These are phyloP conservation scores for Phyllotreta cruciferae DNA, from an alignment of 2,888 invertebrate species.

Conservation along the genomic window DNA sequence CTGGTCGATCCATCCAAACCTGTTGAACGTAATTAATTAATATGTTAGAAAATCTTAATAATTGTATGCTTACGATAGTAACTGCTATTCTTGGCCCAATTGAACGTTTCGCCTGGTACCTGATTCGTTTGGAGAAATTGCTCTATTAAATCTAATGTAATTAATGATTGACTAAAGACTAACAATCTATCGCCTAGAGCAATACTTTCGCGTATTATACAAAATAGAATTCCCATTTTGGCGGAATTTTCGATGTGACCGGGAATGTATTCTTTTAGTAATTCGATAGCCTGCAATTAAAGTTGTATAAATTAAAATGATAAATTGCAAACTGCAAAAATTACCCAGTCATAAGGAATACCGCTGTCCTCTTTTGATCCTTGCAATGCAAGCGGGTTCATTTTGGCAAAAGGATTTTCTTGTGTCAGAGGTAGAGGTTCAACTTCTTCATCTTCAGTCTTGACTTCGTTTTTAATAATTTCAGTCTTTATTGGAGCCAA, in stretches of 20 bases:
- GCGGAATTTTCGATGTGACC: conserved; percentile 92
- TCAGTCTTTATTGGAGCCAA: conserved; percentile 57
- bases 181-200: conserved; percentile 87
- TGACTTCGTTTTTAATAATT: conserved; percentile 57
- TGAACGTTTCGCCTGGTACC: conserved; percentile 72
- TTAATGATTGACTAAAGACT: conserved; percentile 94
- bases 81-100: conserved; percentile 85
- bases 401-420: conserved; percentile 59
- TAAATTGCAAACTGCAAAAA: conserved; percentile 12
- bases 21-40: conserved; percentile 54
- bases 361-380: conserved; percentile 76
- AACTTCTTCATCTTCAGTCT: conserved; percentile 45
- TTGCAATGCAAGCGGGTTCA: conserved; percentile 58
- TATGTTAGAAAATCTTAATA: neutral
- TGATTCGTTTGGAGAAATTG: conserved; percentile 82
- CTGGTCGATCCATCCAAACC: conserved; percentile 96
- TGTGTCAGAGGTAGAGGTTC: conserved; percentile 58
- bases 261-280: conserved; percentile 84
- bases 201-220: conserved; percentile 88
- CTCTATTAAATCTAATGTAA: conserved; percentile 94
- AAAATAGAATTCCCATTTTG: conserved; percentile 94
- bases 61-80: conserved; percentile 83
- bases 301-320: conserved; percentile 23
- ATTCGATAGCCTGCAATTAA: conserved; percentile 70
- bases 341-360: conserved; percentile 86